Percentiles rank a stretch among this genome's conserved stretches.
Conservation (phyloP, 2,888 invertebrate species). For the Bhutanitis thaidina region DNA sequence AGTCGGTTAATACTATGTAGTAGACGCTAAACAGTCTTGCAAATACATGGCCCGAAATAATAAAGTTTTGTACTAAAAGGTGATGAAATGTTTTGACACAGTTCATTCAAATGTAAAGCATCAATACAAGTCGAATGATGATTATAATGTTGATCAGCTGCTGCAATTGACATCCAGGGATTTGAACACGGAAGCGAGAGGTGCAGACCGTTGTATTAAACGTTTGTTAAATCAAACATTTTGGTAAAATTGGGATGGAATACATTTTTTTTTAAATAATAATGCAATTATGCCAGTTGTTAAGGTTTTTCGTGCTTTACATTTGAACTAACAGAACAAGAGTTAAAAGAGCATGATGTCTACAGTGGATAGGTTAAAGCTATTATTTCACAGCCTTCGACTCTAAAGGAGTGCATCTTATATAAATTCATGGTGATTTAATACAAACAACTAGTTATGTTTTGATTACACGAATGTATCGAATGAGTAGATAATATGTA, state of each 20-base stretch:
- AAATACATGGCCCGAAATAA: conserved; percentile 7
- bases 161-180: no score
- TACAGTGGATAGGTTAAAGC: conserved; percentile 74
- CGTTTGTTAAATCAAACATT: no score
- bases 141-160: background rate
- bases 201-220: background rate
- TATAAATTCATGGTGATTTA: conserved; percentile 13
- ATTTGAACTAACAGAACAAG: conserved; percentile 6
- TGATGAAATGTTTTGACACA: background rate
- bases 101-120: conserved; percentile 7
- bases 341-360: conserved; percentile 38
- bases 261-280: no score
- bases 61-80: conserved; percentile 15
- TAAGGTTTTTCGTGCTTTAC: conserved; percentile 21
- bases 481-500: background rate
- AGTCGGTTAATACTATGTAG: conserved; percentile 6
- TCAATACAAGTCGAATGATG: background rate
- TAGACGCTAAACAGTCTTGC: conserved; percentile 8
- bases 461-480: background rate
- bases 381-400: conserved; percentile 75
- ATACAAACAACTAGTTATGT: conserved; percentile 1
- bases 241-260: no score
- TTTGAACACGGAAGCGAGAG: no score
- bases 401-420: conserved; percentile 56
- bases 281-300: no score